Base-by-base conservation (phyloP, 2,113 vertebrate species). In the Pantherophis guttatus region DNA sequence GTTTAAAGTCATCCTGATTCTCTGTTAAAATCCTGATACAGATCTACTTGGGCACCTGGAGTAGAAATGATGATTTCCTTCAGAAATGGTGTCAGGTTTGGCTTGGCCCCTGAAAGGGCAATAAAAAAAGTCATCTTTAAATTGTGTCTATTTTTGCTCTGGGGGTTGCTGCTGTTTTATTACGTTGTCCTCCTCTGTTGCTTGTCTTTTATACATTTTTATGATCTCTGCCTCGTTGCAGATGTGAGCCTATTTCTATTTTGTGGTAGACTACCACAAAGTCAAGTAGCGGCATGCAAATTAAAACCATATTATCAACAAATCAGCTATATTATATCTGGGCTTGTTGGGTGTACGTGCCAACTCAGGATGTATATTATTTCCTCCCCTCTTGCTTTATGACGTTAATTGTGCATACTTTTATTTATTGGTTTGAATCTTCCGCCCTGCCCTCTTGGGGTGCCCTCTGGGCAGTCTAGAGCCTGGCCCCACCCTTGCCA, bases 391-490 rank as follows among this genome's bases (percentile, higher is more conserved):
- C 81, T 52, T 26, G 10, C 29, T 65, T n/a, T 33, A n/a, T 29
- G 57, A 62, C n/a, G 9, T 48, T 86, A 90, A 55, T 29, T 65
- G 48, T n/a, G 29, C 88, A 59, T 53, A 58, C 26, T 52, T 62
- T 85, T 90, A 93, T 93, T 93, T 86, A 90, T 62, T 86, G 9
- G 17, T 59, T 93, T 86, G 7, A 52, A 87, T 90, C 12, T 90
- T 54, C 62, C 21, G 29, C 75, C 88, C 92, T 44, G 23, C 92
- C 39, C 3, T 53, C 2, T 55, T 62, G 10, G 10, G 87, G 23
- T 75, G 33, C 75, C 75, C 2, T 86, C 48, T 11, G 55, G 57
- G 88, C 33, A 58, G 50, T 13, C 52, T 52, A 86, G 3, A 86
- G 29, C 55, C 8, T 11, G 29, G 75, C 92, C 88, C 48, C 75